Percentiles rank a stretch among this genome's conserved stretches.
These are phyloP conservation scores for Melolontha melolontha DNA, from an alignment of 2,888 invertebrate species.

Conservation along the genomic window DNA sequence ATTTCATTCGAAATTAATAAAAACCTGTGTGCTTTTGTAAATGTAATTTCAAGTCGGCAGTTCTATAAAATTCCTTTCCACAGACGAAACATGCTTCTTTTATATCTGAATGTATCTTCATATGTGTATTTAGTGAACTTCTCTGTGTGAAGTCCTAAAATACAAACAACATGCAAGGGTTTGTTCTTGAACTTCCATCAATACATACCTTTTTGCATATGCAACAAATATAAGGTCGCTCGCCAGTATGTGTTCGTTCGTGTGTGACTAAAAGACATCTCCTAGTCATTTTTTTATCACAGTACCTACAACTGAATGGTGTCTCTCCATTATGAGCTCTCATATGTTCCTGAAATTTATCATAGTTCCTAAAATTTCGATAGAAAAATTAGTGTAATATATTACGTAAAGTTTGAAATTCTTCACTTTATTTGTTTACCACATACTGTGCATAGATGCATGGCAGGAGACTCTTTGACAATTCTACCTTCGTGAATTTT, in stretches of 20 bases:
- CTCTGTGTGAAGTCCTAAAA: constrained; percentile 56
- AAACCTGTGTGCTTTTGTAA: constrained; percentile 61
- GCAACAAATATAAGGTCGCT: constrained; percentile 57
- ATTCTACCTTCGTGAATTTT: neutral
- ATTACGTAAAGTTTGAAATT: neutral
- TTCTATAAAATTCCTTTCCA: constrained; percentile 59
- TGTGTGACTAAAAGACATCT: constrained; percentile 55
- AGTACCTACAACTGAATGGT: constrained; percentile 56
- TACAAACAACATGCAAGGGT: neutral
- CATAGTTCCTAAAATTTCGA: constrained; percentile 18
- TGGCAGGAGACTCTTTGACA: neutral
- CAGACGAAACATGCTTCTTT: constrained; percentile 59
- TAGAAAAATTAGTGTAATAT: constrained; percentile 1
- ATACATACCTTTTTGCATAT: constrained; percentile 57
- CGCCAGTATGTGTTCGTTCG: constrained; percentile 58
- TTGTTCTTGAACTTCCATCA: too few species aligned
- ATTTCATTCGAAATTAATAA: too few species aligned
- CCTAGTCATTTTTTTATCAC: constrained; percentile 55
- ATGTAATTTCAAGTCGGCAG: constrained; percentile 58
- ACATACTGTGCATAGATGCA: constrained; percentile 35
- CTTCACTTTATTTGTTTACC: constrained; percentile 43
- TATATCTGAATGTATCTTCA: constrained; percentile 59
- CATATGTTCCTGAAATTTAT: constrained; percentile 42
- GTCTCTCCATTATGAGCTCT: constrained; percentile 57
- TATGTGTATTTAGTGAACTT: constrained; percentile 59